Evolutionary conservation across 2,113 vertebrate species (phyloP).

Genomic region (Agapornis roseicollis): DNA sequence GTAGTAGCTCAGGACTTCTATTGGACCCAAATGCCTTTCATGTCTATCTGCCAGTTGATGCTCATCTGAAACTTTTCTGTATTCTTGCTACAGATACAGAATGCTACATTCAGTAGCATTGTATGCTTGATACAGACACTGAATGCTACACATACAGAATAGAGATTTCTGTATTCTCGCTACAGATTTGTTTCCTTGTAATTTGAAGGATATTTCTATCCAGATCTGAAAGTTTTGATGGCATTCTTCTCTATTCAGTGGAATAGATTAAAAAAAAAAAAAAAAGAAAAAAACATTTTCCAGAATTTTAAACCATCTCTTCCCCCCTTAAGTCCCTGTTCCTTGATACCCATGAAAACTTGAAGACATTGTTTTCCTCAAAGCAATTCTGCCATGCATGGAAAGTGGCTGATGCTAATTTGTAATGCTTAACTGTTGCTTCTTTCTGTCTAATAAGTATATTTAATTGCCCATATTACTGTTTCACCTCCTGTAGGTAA

Average conservation of each 20-base stretch:
- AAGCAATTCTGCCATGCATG: background rate
- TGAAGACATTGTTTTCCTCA: background rate
- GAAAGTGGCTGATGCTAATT: background rate
- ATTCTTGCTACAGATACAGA: background rate
- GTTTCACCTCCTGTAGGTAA: background rate
- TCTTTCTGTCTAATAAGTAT: background rate
- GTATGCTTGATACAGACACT: conserved; percentile 11
- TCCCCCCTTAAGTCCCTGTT: background rate
- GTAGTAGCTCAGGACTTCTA: conserved; percentile 60
- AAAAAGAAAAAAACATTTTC: background rate
- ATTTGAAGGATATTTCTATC: background rate
- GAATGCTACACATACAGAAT: background rate
- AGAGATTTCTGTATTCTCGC: conserved; percentile 16
- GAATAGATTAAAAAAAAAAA: background rate
- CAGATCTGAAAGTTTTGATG: conserved; percentile 17
- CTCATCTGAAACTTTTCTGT: conserved; percentile 37
- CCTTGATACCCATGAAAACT: background rate
- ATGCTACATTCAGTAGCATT: background rate
- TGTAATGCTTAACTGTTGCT: background rate
- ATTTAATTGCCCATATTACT: background rate
- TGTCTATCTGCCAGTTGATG: conserved; percentile 42
- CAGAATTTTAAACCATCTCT: background rate
- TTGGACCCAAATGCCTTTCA: conserved; percentile 60
- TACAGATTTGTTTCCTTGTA: conserved; percentile 46
- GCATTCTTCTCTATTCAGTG: conserved; percentile 34